A percentile compares a stretch with the other conserved stretches of the same genome.
phyloP scores from a whole-genome alignment of 2,888 invertebrate genomes.

The Pammene fasciana region DNA sequence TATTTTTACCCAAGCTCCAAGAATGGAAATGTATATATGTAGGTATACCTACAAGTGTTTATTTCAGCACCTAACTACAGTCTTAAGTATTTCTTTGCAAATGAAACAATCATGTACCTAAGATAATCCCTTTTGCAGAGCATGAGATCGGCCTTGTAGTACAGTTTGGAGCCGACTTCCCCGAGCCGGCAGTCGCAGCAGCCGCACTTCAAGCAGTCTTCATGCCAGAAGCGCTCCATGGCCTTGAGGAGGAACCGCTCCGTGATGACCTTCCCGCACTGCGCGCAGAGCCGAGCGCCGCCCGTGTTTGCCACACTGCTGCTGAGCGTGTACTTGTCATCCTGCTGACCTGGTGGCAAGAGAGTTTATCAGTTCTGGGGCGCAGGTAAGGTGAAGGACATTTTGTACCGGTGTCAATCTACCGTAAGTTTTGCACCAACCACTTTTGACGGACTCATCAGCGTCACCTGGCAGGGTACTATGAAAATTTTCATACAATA shows the following conservation, averaged over 20 bases:
- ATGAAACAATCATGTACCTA: constrained; percentile 81
- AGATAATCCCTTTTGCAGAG: constrained; percentile 96
- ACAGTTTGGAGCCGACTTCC: constrained; percentile 95
- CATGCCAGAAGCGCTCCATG: constrained; percentile 96
- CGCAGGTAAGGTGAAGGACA: neutral
- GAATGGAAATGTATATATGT: too few relatives aligned
- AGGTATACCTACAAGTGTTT: too few relatives aligned
- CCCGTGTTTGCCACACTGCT: constrained; percentile 65
- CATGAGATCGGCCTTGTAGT: constrained; percentile 95
- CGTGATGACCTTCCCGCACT: constrained; percentile 93
- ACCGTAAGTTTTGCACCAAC: too few relatives aligned
- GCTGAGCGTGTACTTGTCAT: constrained; percentile 74
- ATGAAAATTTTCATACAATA: too few relatives aligned
- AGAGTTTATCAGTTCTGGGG: neutral
- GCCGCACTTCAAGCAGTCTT: constrained; percentile 95
- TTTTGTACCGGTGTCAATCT: too few relatives aligned
- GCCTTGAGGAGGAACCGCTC: constrained; percentile 93
- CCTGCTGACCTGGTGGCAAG: constrained; percentile 69
- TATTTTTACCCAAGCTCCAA: too few relatives aligned
- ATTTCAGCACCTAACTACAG: too few relatives aligned
- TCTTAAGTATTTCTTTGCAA: too few relatives aligned
- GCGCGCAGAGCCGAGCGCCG: constrained; percentile 88
- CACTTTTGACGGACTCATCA: too few relatives aligned
- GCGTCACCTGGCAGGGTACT: too few relatives aligned
- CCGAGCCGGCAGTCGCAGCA: constrained; percentile 97